phyloP scores from a whole-genome alignment of 2,113 vertebrate genomes.

The Megaceryle torquata region DNA sequence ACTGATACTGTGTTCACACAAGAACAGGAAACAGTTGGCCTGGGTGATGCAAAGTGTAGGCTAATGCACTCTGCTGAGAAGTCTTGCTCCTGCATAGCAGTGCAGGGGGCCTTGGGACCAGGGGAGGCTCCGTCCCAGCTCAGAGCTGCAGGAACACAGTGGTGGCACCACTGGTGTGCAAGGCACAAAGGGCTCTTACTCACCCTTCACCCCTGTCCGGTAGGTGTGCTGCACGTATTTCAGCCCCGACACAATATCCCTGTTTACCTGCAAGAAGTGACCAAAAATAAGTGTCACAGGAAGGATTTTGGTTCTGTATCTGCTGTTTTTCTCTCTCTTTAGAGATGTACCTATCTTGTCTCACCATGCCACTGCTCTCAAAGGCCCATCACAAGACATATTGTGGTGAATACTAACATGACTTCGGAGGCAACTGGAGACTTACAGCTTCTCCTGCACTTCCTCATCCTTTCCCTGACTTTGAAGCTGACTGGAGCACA shows the following conservation, averaged over 20 bases:
- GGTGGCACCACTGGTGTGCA: background rate
- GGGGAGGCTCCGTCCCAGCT: background rate
- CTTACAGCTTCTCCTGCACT: background rate
- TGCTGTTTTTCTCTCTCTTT: background rate
- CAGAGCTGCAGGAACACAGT: background rate
- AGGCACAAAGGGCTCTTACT: constrained; percentile 22
- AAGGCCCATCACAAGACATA: background rate
- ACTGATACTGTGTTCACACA: background rate
- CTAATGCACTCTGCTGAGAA: background rate
- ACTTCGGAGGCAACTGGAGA: background rate
- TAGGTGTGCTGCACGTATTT: constrained; percentile 82
- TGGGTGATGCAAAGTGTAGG: background rate
- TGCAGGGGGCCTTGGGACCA: rapidly evolving
- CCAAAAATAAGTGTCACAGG: background rate
- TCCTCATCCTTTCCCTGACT: background rate
- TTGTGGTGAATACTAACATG: background rate
- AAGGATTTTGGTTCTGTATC: background rate
- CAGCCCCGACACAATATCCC: constrained; percentile 80
- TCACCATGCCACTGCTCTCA: background rate
- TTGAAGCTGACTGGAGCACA: background rate
- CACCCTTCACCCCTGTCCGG: constrained; percentile 79
- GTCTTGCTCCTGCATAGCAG: rapidly evolving
- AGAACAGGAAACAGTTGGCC: background rate
- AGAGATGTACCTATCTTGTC: background rate
- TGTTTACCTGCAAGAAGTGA: constrained; percentile 74